These are phyloP conservation scores for Thymelicus acteon DNA, from an alignment of 2,888 invertebrate species.

Conservation along the genomic window DNA sequence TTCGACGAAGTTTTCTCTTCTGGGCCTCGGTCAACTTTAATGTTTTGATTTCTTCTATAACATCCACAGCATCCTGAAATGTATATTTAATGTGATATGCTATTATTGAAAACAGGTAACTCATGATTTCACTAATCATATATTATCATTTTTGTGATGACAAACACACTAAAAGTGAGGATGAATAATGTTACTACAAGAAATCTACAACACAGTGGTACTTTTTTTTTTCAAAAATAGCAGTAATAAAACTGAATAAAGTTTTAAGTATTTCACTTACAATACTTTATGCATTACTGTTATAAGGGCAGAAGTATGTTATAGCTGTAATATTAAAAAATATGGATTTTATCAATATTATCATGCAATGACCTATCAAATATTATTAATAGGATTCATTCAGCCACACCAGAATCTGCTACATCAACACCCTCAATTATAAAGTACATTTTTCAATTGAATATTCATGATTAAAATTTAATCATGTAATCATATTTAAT, in stretches of 20 bases:
- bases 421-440: constrained; percentile 5
- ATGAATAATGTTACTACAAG: not conserved
- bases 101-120: not conserved
- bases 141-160: not conserved
- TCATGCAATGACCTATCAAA: constrained; percentile 22
- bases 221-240: not conserved
- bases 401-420: not conserved
- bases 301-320: constrained; percentile 25
- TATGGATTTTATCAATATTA: constrained; percentile 8
- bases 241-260: not conserved
- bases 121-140: not conserved
- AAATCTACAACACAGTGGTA: not conserved
- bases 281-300: constrained; percentile 16
- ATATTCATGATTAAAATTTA: too few relatives aligned
- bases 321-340: constrained; percentile 34
- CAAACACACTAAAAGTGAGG: constrained; percentile 1
- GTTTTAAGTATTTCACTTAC: constrained; percentile 14
- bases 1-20: constrained; percentile 62
- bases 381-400: not conserved
- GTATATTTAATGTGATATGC: not conserved
- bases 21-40: constrained; percentile 43
- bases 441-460: not conserved
- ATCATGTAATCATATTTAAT: too few relatives aligned
- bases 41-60: constrained; percentile 4
- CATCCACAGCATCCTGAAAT: constrained; percentile 28